Evolutionary conservation across 2,113 vertebrate species (phyloP).

Genomic region (Mastomys natalensis): DNA sequence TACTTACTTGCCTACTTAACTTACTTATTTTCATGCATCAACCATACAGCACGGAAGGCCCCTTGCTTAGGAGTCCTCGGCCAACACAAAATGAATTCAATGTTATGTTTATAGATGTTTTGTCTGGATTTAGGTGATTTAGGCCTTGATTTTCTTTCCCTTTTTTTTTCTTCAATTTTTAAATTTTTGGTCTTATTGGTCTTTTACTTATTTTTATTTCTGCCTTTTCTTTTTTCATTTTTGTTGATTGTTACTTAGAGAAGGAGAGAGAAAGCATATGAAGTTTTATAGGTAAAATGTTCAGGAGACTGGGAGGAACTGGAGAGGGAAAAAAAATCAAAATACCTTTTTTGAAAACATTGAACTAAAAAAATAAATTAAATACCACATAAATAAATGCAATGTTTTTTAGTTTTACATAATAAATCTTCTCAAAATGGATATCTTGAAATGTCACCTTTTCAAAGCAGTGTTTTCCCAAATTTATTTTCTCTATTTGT

Average conservation of each 20-base stretch:
- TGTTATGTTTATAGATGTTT: neutral
- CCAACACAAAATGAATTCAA: neutral
- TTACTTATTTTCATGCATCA: neutral
- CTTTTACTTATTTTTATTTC: neutral
- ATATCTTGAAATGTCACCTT: neutral
- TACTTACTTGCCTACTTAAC: too few species aligned
- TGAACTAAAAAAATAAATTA: neutral
- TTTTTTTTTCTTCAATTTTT: neutral
- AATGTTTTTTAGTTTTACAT: neutral
- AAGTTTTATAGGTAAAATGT: too few species aligned
- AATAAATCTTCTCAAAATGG: conserved; percentile 3
- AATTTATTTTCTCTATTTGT: conserved; percentile 4
- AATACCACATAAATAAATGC: neutral
- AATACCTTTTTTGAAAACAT: neutral
- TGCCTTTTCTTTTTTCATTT: neutral
- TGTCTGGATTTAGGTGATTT: neutral
- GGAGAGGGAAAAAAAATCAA: neutral
- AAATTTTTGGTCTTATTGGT: too few species aligned
- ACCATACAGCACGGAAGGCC: neutral
- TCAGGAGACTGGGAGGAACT: neutral
- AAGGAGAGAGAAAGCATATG: neutral
- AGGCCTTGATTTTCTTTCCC: neutral
- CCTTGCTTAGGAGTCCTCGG: neutral
- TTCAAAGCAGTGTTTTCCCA: neutral
- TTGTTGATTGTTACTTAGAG: neutral